Evolutionary conservation across 2,113 vertebrate species (phyloP), one percentile per base, ranked within the genome.

Genomic region (Trinectes maculatus): DNA sequence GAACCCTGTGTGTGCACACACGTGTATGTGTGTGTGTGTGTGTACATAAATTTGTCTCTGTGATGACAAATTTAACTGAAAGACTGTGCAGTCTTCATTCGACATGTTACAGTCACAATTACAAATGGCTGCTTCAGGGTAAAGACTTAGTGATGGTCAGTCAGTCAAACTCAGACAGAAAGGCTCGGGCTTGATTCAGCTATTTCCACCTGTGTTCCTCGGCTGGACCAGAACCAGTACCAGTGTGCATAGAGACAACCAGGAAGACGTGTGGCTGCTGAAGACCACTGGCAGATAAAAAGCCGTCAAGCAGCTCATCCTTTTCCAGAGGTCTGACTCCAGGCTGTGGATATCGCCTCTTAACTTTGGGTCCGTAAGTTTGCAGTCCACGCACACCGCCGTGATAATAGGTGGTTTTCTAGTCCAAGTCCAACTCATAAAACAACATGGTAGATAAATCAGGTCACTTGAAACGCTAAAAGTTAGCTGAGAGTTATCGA

Each of bases 1-100:
- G 25, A 54, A 52, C 36, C 9, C 6, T 53, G 48, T 64, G 33
- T 70, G 37, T 26, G n/a, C 43, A 52, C 33, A 28, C 64, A 36
- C 55, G 6, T 55, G 48, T n/a, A 8, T 12, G 28, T 31, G n/a
- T 52, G 8, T 31, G 10, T 26, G 5, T 52, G n/a, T 31, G 26
- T 29, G 28, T 6, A 19, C 15, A 16, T 11, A n/a, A n/a, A n/a
- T n/a, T n/a, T n/a, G n/a, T n/a, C n/a, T n/a, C n/a, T n/a, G n/a
- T n/a, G n/a, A n/a, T n/a, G n/a, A n/a, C n/a, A n/a, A n/a, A n/a
- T n/a, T n/a, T n/a, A n/a, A n/a, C n/a, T n/a, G n/a, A n/a, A n/a
- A n/a, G n/a, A n/a, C n/a, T n/a, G n/a, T n/a, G n/a, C n/a, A n/a
- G n/a, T n/a, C n/a, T n/a, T n/a, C n/a, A n/a, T n/a, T n/a, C n/a